phyloP scores from a whole-genome alignment of 2,113 vertebrate genomes.

The Cheirogaleus medius region DNA sequence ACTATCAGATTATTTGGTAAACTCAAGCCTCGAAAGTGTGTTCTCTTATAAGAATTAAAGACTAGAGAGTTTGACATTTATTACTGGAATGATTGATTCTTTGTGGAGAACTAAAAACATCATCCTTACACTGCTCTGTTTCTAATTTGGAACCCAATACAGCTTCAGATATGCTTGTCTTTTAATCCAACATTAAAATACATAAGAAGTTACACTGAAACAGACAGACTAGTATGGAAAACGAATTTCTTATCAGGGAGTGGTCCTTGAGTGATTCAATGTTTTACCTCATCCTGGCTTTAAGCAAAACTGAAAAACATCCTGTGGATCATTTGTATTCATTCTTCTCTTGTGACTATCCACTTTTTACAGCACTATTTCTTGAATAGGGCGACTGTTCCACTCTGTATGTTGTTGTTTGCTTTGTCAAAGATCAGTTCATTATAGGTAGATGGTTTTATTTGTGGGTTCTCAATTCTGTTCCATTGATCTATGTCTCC shows the following conservation, averaged over 20 bases:
- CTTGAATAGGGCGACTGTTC: no score
- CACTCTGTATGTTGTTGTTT: no score
- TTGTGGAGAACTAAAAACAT: background rate
- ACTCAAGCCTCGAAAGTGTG: background rate
- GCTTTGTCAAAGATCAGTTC: no score
- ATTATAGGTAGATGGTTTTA: no score
- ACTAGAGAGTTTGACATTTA: slow-evolving; percentile 2
- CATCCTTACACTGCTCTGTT: background rate
- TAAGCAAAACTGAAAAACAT: background rate
- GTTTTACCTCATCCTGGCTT: background rate
- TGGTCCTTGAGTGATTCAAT: background rate
- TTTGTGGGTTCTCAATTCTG: no score
- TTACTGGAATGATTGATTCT: slow-evolving; percentile 24
- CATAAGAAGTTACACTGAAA: background rate
- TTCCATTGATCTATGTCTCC: no score
- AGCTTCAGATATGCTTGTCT: background rate
- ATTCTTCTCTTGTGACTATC: no score
- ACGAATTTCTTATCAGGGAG: background rate
- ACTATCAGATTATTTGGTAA: background rate
- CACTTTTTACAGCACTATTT: no score
- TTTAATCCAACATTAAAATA: background rate
- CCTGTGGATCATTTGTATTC: background rate
- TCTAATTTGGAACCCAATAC: background rate
- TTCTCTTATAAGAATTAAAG: slow-evolving; percentile 17
- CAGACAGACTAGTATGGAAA: background rate